phyloP scores from a whole-genome alignment of 2,113 vertebrate species.

The Catagonus wagneri region DNA sequence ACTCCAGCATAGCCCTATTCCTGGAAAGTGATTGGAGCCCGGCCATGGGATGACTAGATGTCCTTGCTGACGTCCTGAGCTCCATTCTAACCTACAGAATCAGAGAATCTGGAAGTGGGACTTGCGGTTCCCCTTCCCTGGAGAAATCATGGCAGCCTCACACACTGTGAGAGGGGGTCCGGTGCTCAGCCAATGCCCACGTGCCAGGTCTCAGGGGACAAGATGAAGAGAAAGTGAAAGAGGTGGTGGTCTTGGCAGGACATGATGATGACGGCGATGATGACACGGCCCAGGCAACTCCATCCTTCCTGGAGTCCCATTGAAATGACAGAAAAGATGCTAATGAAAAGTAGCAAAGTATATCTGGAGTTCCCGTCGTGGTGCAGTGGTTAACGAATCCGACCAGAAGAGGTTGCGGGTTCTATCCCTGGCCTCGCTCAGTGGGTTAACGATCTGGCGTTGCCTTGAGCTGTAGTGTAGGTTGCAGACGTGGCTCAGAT shows the following conservation, averaged over 20 bases:
- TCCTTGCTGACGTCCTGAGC: neutral
- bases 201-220: neutral
- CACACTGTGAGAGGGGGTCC: neutral
- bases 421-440: too few relatives aligned
- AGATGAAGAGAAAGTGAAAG: too few relatives aligned
- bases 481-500: too few relatives aligned
- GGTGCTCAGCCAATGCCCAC: neutral
- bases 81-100: neutral
- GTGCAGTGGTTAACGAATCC: too few relatives aligned
- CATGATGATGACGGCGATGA: fast-evolving
- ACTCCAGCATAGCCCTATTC: neutral
- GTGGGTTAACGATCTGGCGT: too few relatives aligned
- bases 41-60: neutral
- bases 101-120: neutral
- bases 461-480: too few relatives aligned
- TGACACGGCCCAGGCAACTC: neutral
- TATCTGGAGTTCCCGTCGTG: too few relatives aligned
- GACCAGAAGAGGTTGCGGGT: too few relatives aligned
- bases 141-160: neutral
- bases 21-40: neutral
- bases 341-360: neutral
- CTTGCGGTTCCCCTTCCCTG: neutral
- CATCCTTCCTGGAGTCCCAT: neutral
- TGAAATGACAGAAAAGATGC: neutral
- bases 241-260: neutral